Evolutionary conservation across 2,797 vertebrate species (phyloP).

Genomic region (Xenopus petersii): DNA sequence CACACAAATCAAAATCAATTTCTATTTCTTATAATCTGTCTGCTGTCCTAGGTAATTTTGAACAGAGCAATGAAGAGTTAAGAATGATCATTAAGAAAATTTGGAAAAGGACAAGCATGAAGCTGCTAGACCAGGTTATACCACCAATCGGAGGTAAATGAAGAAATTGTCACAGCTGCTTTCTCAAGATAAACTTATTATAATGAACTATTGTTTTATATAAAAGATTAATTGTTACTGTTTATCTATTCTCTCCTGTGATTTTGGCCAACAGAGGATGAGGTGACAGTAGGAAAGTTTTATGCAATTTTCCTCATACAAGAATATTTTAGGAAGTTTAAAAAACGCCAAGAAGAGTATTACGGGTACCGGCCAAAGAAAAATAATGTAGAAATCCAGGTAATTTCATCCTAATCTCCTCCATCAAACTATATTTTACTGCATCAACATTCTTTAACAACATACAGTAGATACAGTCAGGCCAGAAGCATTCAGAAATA

Average conservation of each 20-base stretch:
- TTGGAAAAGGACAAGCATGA: constrained; percentile 99
- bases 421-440: no score
- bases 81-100: constrained; percentile 94
- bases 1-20: not conserved
- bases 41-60: constrained; percentile 82
- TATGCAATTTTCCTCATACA: constrained; percentile 98
- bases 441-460: no score
- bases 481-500: no score
- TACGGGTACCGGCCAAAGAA: constrained; percentile 94
- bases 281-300: constrained; percentile 98
- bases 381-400: constrained; percentile 84
- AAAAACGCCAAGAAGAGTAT: constrained; percentile 94
- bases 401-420: constrained; percentile 39
- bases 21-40: not conserved
- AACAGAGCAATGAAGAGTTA: constrained; percentile 94
- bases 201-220: no score
- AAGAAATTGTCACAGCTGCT: not conserved
- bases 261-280: constrained; percentile 76
- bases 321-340: constrained; percentile 95
- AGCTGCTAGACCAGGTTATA: constrained; percentile 96
- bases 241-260: not conserved
- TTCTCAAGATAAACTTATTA: not conserved
- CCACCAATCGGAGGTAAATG: constrained; percentile 89
- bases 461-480: no score
- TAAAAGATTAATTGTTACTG: no score